Evolutionary conservation across 2,797 vertebrate genomes (phyloP), one percentile per base, ranked within the genome.

Genomic region (Gymnoscopelus braueri): DNA sequence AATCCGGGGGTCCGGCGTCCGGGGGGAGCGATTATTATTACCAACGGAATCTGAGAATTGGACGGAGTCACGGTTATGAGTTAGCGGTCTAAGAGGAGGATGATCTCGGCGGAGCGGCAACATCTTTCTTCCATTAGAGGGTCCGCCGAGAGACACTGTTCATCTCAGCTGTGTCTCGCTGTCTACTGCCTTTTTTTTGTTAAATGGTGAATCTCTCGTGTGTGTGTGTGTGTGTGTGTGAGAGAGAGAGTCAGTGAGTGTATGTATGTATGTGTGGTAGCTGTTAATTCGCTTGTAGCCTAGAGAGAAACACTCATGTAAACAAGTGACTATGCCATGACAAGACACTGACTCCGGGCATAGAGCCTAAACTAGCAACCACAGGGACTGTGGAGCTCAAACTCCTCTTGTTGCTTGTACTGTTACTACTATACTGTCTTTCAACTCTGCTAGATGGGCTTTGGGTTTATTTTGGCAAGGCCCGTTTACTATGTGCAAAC

Each of bases 91-190:
- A 74, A 68, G 39, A 62, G 50, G 26, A 29, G 39, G 39, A 81
- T 60, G 49, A 80, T 86, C 80, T 84, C 83, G 73, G 75, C 44
- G 65, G 71, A 80, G 57, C 77, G 60, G 7, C 59, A 60, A 87
- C 86, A 90, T 88, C 85, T 88, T 91, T 91, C 76, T 86, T 90
- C 84, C 89, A 89, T 92, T 90, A 90, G 75, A 63, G 78, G 47
- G 32, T 82, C 77, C 23, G 12, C 77, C 35, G 80, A 86, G 82
- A 84, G 79, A 83, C 68, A 54, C 71, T 69, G 84, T 79, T 82
- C 78, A 80, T 82, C 54, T 32, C 66, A 60, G 9, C 79, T 78
- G 77, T 72, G 69, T 68, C 77, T 85, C 73, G 14, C 71, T 75
- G 48, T 66, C 49, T 52, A 6, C 29, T 60, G 29, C 14, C 29